Conservation (phyloP, 2,888 invertebrate genomes). For the Catotricha subobsoleta region DNA sequence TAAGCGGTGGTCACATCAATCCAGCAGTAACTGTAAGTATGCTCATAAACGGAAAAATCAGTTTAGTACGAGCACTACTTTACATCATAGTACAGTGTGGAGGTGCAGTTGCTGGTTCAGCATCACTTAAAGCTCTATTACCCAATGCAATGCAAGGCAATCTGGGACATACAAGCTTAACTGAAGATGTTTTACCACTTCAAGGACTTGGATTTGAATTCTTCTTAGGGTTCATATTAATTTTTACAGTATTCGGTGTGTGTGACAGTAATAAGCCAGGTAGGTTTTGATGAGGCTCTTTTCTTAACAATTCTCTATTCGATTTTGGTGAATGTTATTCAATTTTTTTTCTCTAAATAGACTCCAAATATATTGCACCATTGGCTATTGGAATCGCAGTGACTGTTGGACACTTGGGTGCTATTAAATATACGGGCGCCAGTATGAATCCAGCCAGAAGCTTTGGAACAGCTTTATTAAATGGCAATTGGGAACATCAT, state of each 20-base stretch:
- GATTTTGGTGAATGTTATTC: neutral
- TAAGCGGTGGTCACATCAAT: slow-evolving; percentile 83
- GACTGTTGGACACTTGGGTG: slow-evolving; percentile 65
- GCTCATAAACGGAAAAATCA: slow-evolving; percentile 59
- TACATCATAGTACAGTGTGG: slow-evolving; percentile 70
- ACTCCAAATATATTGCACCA: slow-evolving; percentile 65
- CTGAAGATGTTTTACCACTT: slow-evolving; percentile 40
- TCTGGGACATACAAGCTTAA: slow-evolving; percentile 52
- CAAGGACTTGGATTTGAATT: slow-evolving; percentile 85
- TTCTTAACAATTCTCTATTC: neutral
- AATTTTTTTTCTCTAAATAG: slow-evolving; percentile 22
- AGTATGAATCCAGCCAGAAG: slow-evolving; percentile 88
- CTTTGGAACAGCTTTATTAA: slow-evolving; percentile 70
- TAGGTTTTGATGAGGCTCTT: slow-evolving; percentile 8
- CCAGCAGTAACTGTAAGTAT: slow-evolving; percentile 78
- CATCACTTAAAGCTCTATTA: slow-evolving; percentile 46
- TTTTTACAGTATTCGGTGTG: slow-evolving; percentile 78
- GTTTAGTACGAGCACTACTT: slow-evolving; percentile 50
- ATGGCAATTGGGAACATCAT: slow-evolving; percentile 54
- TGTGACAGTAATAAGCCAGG: slow-evolving; percentile 27
- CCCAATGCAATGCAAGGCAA: slow-evolving; percentile 40
- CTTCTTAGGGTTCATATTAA: slow-evolving; percentile 73
- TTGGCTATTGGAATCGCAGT: slow-evolving; percentile 79
- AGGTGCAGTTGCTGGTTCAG: slow-evolving; percentile 66
- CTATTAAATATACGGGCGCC: slow-evolving; percentile 69